A percentile compares a stretch with the other conserved stretches of the same genome.
These are phyloP conservation scores for Dolichoris vasculosae DNA, from an alignment of 1,140 invertebrate genomes.

Conservation along the genomic window DNA sequence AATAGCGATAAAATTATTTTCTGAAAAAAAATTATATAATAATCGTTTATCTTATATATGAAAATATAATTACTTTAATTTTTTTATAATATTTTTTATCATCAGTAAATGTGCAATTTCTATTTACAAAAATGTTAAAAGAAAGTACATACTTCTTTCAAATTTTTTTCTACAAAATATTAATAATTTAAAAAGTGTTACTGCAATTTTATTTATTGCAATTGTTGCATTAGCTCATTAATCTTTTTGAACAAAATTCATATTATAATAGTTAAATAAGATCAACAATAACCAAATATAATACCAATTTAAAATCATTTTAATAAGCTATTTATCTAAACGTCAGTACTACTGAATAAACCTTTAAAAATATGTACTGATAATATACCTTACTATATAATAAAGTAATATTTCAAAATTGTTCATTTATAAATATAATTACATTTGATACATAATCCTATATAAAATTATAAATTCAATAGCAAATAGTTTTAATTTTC, in stretches of 20 bases:
- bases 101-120: background rate
- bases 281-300: no score
- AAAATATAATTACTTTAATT: background rate
- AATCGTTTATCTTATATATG: background rate
- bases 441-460: background rate
- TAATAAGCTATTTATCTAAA: no score
- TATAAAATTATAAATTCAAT: background rate
- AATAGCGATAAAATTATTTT: constrained; percentile 15
- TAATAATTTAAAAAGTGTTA: background rate
- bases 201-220: no score
- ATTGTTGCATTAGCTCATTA: no score
- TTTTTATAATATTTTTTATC: background rate
- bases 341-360: no score
- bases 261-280: no score
- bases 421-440: background rate
- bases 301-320: no score
- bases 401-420: background rate
- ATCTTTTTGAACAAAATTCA: no score
- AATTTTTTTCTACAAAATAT: background rate
- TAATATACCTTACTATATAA: background rate
- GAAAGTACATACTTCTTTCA: background rate
- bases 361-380: no score
- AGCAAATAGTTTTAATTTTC: background rate
- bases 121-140: background rate
- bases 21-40: constrained; percentile 33